Evolutionary conservation across 2,888 invertebrate species (phyloP).

Genomic region (Ligdia adustata): DNA sequence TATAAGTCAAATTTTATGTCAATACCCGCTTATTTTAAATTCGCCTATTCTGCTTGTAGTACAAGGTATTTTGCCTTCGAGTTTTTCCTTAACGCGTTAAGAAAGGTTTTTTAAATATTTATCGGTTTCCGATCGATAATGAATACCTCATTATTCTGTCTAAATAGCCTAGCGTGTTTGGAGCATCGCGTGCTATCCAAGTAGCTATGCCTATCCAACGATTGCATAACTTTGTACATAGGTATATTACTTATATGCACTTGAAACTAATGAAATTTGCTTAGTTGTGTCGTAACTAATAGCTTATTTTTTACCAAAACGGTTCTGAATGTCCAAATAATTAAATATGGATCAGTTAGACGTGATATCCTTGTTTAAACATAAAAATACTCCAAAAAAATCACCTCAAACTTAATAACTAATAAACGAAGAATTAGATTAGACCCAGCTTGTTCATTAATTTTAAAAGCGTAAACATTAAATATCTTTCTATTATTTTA

Average conservation of each 20-base stretch:
- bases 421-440: too few relatives aligned
- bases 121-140: constrained; percentile 17
- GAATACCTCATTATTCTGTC: constrained; percentile 12
- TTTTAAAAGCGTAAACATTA: too few relatives aligned
- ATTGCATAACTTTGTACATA: constrained; percentile 11
- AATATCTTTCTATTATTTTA: too few relatives aligned
- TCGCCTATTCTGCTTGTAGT: too few relatives aligned
- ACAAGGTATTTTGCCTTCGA: constrained; percentile 22
- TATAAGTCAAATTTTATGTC: too few relatives aligned
- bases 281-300: constrained; percentile 9
- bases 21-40: too few relatives aligned
- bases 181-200: constrained; percentile 13
- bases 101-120: constrained; percentile 11
- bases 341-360: too few relatives aligned
- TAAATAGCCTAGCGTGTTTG: constrained; percentile 18
- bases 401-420: too few relatives aligned
- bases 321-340: neutral
- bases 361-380: too few relatives aligned
- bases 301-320: neutral
- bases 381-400: too few relatives aligned
- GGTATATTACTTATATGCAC: constrained; percentile 10
- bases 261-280: constrained; percentile 13
- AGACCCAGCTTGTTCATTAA: too few relatives aligned
- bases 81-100: neutral
- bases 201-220: neutral